Evolutionary conservation across 92 coral and sea anemone genomes (phyloP), one percentile per base, ranked within the genome.

Genomic region (Actinernus sp.): DNA sequence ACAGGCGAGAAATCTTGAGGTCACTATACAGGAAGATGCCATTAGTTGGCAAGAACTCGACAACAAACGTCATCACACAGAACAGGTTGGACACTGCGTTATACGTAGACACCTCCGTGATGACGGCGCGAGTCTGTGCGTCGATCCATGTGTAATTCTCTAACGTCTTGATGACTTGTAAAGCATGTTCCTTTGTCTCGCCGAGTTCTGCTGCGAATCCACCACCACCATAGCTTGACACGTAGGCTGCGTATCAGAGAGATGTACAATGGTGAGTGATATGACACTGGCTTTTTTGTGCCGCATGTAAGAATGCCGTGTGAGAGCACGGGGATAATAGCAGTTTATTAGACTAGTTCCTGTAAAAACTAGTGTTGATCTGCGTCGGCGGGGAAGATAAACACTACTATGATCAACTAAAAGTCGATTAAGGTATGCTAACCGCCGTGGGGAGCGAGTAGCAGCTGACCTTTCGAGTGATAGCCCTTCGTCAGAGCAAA

Each of bases 1-100:
- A 93, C 53, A 93, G 92, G 31, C 96, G 92, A 26, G 98, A 85
- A 1, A 91, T 81, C 74, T 90, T 90, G 41, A 90, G 67, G 58
- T 90, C 97, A 2, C 78, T 90, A 75, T 68, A 90, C 3, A 81
- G 32, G 40, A 74, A 90, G 4, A 90, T 69, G 34, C 98, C 98
- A 46, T 93, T 93, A 18, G 97, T 91, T 4, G 97, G 92, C 12
- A 87, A 59, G 20, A 91, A 71, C 58, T 93, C 92, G 9, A 87
- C 76, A 12, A 78, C 77, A 5, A 93, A 55, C 18, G 93, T 87
- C 78, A 88, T 74, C 43, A 86, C 80, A 33, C 98, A 93, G 65
- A 93, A 93, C 32, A 93, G 73, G 65, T 93, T 90, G 23, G 80
- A 69, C 1, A 85, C 65, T 1, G 94, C 91, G 78, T 87, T 93